Evolutionary conservation across 2,888 invertebrate genomes (phyloP), one percentile per base, ranked within the genome.

Genomic region (Plusia festucae): DNA sequence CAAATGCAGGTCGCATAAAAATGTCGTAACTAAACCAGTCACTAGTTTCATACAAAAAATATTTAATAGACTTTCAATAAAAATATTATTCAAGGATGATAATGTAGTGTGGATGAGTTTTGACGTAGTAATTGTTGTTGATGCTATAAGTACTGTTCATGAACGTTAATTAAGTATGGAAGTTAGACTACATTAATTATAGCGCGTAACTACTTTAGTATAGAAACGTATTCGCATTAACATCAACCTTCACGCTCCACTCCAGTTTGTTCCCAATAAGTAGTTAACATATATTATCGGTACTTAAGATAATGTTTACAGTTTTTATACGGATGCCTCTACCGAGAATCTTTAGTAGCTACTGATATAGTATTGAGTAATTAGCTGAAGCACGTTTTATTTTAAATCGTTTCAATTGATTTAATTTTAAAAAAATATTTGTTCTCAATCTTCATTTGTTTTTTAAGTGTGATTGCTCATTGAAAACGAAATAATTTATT

Each of bases 281-380:
- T 53, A 70, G 58, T 77, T 67, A 65, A 65, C 70, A 66, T 66
- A 66, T 66, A 24, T 5, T 5, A 73, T 73, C 66, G 53, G 65
- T 77, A 65, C 65, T 63, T 65, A 69, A 62, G 34, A 56, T 68
- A 22, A 24, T 77, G 65, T 80, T 69, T 77, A 77, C 65, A 66
- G 52, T 73, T 77, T 68, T 64, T 64, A 65, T 68, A 65, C 49
- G 32, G 59, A 63, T 67, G 59, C 40, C 40, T 51, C 30, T 40
- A 46, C 18, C 34, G 44, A 52, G 73, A 67, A 66, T 40, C 22
- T 9, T 51, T 52, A 11, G 53, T 51, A 20, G 30, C 22, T 52
- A 58, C 53, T 24, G 22, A 53, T 61, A 20, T 65, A 56, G 34
- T 27, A 49, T 65, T 58, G 16, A 64, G 55, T 53, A 65, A 65